Base-by-base conservation (phyloP, 2,113 vertebrate species). In the Trogon melanurus region DNA sequence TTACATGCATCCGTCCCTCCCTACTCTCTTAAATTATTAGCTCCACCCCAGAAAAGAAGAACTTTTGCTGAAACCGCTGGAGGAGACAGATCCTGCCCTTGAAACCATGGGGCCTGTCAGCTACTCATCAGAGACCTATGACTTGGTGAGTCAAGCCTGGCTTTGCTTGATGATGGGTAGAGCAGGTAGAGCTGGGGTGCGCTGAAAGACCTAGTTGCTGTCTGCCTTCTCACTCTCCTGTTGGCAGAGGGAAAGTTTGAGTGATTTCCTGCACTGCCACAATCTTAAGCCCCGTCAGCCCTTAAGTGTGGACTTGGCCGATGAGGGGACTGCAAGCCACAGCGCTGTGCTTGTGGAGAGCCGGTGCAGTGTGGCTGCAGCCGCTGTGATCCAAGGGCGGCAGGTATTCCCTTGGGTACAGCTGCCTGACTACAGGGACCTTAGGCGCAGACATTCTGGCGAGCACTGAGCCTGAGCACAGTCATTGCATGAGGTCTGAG, bases 121-220 rank as follows among this genome's bases (percentile, higher is more conserved):
- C 93, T 84, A 95, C 82, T 79, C 86, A 23, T 75, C 93, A 32
- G 95, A 95, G 79, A 91, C 70, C 66, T 95, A 91, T 11, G 95
- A 95, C 71, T 62, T 88, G 96, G 97, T 97, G 85, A 97, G 97
- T 96, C 5, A 2, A 22, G 22, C 57, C 26, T 21, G 34, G 45
- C 18, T 86, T 84, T 72, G 30, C 79, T 71, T 62, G 60, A 2
- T 62, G 29, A 23, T 1, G 8, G 65, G 79, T 62, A 38, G 30
- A 75, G 64, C 45, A 29, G 67, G 27, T 29, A 47, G 47, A 51
- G 57, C 61, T 56, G 69, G 78, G 72, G 69, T 60, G 76, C 88
- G 70, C 78, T 56, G 38, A 74, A 50, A 83, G 79, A 69, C 44
- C 10, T 6, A 18, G 5, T 48, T 94, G 64, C 57, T 5, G 5